phyloP scores from a whole-genome alignment of 2,888 invertebrate genomes.

The Adelognathus sp. region DNA sequence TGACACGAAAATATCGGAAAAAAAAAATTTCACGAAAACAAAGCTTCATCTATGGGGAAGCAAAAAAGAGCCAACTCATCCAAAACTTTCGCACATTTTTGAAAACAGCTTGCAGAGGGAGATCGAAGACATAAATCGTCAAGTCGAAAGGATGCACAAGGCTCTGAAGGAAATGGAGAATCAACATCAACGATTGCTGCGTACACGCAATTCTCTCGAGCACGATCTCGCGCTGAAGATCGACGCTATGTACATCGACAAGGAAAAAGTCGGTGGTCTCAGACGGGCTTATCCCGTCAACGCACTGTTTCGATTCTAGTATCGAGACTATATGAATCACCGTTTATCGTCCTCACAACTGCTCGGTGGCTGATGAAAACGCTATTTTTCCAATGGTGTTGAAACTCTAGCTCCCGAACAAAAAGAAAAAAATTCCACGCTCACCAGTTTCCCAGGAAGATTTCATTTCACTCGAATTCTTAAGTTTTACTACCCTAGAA shows the following conservation, averaged over 20 bases:
- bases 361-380: too few species aligned
- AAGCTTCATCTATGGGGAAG: neutral
- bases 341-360: too few species aligned
- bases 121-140: conserved; percentile 92
- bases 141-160: conserved; percentile 90
- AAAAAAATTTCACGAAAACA: too few species aligned
- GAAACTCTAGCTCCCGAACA: too few species aligned
- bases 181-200: conserved; percentile 92
- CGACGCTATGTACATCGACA: conserved; percentile 95
- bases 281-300: conserved; percentile 95
- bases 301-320: conserved; percentile 89
- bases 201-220: conserved; percentile 92
- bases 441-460: too few species aligned
- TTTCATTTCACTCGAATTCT: too few species aligned
- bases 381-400: too few species aligned
- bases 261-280: conserved; percentile 96
- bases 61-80: neutral
- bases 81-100: conserved; percentile 51
- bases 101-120: conserved; percentile 90
- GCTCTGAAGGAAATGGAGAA: conserved; percentile 93
- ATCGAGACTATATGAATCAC: too few species aligned
- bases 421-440: too few species aligned
- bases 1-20: too few species aligned
- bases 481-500: too few species aligned
- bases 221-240: conserved; percentile 93